Conservation (phyloP, 2,888 invertebrate species). For the Cepaea hortensis region DNA sequence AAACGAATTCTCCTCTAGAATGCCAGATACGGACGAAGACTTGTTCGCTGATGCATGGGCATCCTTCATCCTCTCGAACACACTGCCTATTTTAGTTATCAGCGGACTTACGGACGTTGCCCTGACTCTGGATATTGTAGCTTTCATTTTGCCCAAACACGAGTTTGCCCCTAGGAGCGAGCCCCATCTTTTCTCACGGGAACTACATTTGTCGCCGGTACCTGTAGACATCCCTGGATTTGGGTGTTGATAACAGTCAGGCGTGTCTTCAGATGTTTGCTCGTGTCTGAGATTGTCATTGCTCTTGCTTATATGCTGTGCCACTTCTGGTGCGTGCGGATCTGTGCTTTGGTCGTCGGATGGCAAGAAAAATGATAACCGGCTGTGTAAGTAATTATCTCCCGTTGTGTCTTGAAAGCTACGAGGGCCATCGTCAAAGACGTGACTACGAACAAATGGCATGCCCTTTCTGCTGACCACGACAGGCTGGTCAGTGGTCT, state of each 20-base stretch:
- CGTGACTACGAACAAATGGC: too few relatives aligned
- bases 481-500: too few relatives aligned
- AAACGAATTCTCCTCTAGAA: too few relatives aligned
- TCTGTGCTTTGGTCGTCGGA: too few relatives aligned
- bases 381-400: too few relatives aligned
- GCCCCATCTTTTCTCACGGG: too few relatives aligned
- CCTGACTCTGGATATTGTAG: not conserved
- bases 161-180: not conserved
- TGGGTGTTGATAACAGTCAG: not conserved
- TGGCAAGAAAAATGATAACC: too few relatives aligned
- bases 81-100: not conserved
- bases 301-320: not conserved
- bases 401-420: too few relatives aligned
- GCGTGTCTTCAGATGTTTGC: not conserved
- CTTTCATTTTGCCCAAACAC: not conserved
- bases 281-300: not conserved
- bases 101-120: not conserved
- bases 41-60: not conserved
- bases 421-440: too few relatives aligned
- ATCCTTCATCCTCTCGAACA: not conserved
- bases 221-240: slow-evolving; percentile 9
- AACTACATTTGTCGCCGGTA: not conserved
- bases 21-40: not conserved
- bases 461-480: too few relatives aligned
- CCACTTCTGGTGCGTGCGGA: not conserved